phyloP scores from a whole-genome alignment of 2,113 vertebrate species.

The Porphyrio hochstetteri region DNA sequence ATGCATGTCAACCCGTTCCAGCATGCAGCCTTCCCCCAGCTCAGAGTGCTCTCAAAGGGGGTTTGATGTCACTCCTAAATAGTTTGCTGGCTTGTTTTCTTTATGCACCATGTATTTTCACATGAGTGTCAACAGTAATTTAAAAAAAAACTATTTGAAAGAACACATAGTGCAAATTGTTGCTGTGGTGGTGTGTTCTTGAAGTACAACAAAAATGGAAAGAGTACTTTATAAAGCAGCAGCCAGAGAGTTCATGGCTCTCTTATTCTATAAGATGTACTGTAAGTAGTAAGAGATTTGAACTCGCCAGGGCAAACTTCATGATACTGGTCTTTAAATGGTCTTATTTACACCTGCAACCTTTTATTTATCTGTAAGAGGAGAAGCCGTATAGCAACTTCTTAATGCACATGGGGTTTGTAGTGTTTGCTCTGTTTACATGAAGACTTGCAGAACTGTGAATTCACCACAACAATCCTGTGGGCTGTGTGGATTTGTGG shows the following conservation, averaged over 20 bases:
- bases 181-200: background rate
- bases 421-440: background rate
- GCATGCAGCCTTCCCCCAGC: background rate
- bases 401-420: accelerated
- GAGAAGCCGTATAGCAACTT: background rate
- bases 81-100: background rate
- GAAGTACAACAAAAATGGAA: background rate
- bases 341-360: background rate
- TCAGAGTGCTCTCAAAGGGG: background rate
- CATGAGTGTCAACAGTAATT: background rate
- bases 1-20: background rate
- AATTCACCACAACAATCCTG: accelerated
- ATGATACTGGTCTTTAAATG: background rate
- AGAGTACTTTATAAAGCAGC: background rate
- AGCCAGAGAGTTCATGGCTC: background rate
- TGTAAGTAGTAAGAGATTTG: background rate
- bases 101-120: background rate
- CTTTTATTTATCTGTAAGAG: background rate
- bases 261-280: background rate
- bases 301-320: background rate
- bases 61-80: accelerated
- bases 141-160: background rate
- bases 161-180: background rate
- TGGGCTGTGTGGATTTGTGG: background rate
- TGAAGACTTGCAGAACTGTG: background rate